A percentile compares a stretch with the other conserved stretches of the same genome.
Conservation (phyloP, 35 echinoderm and acorn worm species). For the Strongylocentrotus purpuratus region DNA sequence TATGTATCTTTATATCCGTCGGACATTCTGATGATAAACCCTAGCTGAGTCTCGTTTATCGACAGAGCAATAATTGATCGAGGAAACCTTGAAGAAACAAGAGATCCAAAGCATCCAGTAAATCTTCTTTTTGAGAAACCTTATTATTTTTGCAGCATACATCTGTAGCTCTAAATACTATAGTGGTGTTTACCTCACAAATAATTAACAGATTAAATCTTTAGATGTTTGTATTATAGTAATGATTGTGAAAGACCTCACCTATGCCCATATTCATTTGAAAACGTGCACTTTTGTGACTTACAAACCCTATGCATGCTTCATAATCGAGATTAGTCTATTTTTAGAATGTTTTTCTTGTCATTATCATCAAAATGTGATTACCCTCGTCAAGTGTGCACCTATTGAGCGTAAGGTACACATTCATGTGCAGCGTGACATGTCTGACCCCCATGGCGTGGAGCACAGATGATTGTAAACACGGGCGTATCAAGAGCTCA, state of each 20-base stretch:
- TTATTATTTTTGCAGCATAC: too few relatives aligned
- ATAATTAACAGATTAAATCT: too few relatives aligned
- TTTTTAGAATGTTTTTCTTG: neutral
- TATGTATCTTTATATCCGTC: neutral
- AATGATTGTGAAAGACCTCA: too few relatives aligned
- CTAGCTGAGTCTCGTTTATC: neutral
- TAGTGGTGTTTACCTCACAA: too few relatives aligned
- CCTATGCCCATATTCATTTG: too few relatives aligned
- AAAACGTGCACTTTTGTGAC: too few relatives aligned
- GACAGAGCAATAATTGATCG: neutral
- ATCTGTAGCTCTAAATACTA: too few relatives aligned
- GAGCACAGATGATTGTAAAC: neutral
- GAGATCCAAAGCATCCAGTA: too few relatives aligned
- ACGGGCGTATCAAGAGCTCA: neutral
- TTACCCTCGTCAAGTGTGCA: neutral
- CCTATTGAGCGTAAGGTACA: neutral
- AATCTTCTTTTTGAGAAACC: too few relatives aligned
- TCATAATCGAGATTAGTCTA: too few relatives aligned
- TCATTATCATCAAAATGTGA: neutral
- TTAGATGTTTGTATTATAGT: too few relatives aligned
- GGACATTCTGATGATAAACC: neutral
- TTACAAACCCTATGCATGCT: too few relatives aligned
- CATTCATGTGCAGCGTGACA: neutral
- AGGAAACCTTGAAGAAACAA: neutral
- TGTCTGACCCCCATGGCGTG: conserved; percentile 5